These are phyloP conservation scores for Nebria brevicollis DNA, from an alignment of 2,888 invertebrate species.

Conservation along the genomic window DNA sequence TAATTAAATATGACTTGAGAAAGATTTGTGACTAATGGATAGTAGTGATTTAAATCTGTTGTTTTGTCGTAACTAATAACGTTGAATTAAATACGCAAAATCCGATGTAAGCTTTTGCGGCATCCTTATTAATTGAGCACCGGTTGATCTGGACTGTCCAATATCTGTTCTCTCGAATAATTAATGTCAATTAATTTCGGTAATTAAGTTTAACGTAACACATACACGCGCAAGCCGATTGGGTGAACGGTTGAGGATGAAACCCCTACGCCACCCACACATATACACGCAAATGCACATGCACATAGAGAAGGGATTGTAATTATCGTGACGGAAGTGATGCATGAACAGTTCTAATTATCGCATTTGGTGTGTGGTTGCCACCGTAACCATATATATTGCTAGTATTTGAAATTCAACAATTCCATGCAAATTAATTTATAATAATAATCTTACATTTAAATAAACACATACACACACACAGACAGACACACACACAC, in stretches of 20 bases:
- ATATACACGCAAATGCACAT: too few relatives aligned
- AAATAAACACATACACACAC: too few relatives aligned
- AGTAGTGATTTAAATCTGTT: constrained; percentile 23
- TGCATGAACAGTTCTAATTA: constrained; percentile 39
- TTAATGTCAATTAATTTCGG: constrained; percentile 62
- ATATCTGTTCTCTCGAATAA: constrained; percentile 57
- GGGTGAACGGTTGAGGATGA: constrained; percentile 3
- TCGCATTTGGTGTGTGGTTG: constrained; percentile 33
- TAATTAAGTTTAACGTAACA: constrained; percentile 61
- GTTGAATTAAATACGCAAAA: constrained; percentile 48
- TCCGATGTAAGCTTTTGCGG: constrained; percentile 50
- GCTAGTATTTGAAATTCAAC: not conserved
- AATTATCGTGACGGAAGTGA: constrained; percentile 42
- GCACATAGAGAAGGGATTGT: constrained; percentile 17
- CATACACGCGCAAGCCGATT: constrained; percentile 49
- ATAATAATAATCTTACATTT: not conserved
- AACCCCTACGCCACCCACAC: not conserved
- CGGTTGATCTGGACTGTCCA: constrained; percentile 45
- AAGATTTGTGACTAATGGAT: too few relatives aligned
- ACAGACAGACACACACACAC: too few relatives aligned
- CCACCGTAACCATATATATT: constrained; percentile 1
- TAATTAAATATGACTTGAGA: too few relatives aligned
- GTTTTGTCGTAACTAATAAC: too few relatives aligned
- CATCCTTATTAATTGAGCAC: constrained; percentile 59
- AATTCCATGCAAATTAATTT: not conserved